phyloP scores from a whole-genome alignment of 1,140 invertebrate genomes.

The Idris sp. region DNA sequence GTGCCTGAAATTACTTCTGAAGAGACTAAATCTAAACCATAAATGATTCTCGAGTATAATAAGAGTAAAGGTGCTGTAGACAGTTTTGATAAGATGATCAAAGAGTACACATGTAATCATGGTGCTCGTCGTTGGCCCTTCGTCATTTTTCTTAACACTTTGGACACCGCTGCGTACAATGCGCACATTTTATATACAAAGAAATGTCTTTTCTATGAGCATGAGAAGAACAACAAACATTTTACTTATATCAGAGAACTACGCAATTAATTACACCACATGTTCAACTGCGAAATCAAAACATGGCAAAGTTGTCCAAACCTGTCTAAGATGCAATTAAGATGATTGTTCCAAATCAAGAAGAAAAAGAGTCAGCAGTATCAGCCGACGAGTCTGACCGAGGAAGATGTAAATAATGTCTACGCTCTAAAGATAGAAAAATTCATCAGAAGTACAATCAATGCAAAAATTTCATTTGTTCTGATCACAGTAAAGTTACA shows the following conservation, averaged over 20 bases:
- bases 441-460: too few species aligned
- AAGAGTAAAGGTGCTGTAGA: constrained; percentile 20
- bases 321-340: too few species aligned
- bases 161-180: constrained; percentile 10
- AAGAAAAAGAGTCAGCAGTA: too few species aligned
- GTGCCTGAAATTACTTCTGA: too few species aligned
- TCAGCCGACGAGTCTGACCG: too few species aligned
- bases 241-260: constrained; percentile 8
- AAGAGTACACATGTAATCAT: constrained; percentile 15
- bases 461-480: too few species aligned
- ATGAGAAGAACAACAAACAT: neutral
- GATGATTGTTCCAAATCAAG: too few species aligned
- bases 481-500: too few species aligned
- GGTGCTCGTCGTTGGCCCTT: constrained; percentile 17
- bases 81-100: constrained; percentile 12
- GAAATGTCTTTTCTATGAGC: constrained; percentile 8
- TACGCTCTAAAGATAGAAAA: too few species aligned
- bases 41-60: constrained; percentile 16
- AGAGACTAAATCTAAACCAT: too few species aligned
- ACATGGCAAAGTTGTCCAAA: neutral
- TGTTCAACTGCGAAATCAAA: neutral
- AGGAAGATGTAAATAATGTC: too few species aligned
- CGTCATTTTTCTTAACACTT: constrained; percentile 12
- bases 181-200: constrained; percentile 7
- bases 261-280: constrained; percentile 4